Conservation (phyloP, 2,113 vertebrate species). For the Ammospiza nelsoni region DNA sequence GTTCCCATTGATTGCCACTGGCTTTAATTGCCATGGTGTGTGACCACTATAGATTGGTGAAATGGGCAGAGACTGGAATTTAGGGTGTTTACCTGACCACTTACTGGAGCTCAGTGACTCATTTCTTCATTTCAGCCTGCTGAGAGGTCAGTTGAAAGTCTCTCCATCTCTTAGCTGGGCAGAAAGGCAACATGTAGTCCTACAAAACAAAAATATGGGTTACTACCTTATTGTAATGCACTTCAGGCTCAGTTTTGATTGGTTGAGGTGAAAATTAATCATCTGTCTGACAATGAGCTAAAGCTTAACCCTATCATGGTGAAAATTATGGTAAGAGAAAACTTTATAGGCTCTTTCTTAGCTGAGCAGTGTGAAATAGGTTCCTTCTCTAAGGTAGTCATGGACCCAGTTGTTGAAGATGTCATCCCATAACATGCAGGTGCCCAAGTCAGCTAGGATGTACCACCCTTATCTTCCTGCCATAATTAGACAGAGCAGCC, state of each 20-base stretch:
- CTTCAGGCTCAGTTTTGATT: not conserved
- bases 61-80: not conserved
- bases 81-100: not conserved
- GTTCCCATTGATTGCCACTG: not conserved
- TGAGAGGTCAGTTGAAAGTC: not conserved
- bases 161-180: not conserved
- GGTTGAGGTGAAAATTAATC: not conserved
- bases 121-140: not conserved
- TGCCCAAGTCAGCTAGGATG: not conserved
- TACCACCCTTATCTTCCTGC: not conserved
- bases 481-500: not conserved
- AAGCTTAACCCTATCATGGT: not conserved
- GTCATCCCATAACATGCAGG: not conserved
- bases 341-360: not conserved
- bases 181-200: not conserved
- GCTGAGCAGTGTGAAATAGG: not conserved
- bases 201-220: not conserved
- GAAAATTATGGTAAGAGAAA: not conserved
- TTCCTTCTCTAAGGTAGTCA: not conserved
- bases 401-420: not conserved
- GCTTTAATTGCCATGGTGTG: not conserved
- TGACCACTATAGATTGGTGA: not conserved
- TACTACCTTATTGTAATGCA: not conserved
- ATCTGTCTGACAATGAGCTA: not conserved
- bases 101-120: not conserved